Percentiles rank a stretch among this genome's conserved stretches.
Evolutionary conservation across 2,797 vertebrate genomes (phyloP).

Genomic region (Pseudochirops corinnae): DNA sequence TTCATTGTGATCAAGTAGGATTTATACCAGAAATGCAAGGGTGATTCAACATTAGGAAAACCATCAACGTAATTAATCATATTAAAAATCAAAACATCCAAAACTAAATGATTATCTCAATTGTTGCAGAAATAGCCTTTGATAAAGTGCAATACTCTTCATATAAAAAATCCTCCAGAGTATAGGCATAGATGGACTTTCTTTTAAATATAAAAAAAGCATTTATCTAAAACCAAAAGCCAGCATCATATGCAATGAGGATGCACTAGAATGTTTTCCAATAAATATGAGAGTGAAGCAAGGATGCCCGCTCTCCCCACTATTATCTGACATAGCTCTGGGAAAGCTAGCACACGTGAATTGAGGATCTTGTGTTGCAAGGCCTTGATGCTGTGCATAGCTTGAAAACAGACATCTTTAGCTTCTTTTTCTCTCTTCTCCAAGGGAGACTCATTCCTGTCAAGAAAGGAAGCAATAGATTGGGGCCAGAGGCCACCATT

Average conservation of each 20-base stretch:
- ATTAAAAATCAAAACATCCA: not conserved
- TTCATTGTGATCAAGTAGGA: too few species aligned
- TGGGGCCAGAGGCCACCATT: too few species aligned
- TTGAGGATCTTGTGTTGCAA: too few species aligned
- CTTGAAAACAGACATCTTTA: too few species aligned
- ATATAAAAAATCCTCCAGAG: not conserved
- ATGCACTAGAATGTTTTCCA: constrained; percentile 9
- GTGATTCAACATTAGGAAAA: not conserved
- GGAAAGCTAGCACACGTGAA: not conserved
- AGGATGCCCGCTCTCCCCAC: not conserved
- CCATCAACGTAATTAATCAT: not conserved
- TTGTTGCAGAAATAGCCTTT: not conserved
- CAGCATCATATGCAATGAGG: not conserved
- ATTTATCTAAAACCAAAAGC: constrained; percentile 5
- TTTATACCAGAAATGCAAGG: not conserved
- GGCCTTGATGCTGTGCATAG: too few species aligned
- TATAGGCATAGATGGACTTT: not conserved
- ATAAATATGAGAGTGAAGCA: constrained; percentile 2
- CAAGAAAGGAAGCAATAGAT: too few species aligned
- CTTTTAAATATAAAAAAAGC: constrained; percentile 3
- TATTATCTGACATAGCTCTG: not conserved
- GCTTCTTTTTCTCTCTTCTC: too few species aligned
- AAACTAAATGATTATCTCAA: not conserved
- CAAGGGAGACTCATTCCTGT: too few species aligned
- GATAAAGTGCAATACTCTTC: not conserved